Evolutionary conservation across 2,113 vertebrate genomes (phyloP).

Genomic region (Pyxicephalus adspersus): DNA sequence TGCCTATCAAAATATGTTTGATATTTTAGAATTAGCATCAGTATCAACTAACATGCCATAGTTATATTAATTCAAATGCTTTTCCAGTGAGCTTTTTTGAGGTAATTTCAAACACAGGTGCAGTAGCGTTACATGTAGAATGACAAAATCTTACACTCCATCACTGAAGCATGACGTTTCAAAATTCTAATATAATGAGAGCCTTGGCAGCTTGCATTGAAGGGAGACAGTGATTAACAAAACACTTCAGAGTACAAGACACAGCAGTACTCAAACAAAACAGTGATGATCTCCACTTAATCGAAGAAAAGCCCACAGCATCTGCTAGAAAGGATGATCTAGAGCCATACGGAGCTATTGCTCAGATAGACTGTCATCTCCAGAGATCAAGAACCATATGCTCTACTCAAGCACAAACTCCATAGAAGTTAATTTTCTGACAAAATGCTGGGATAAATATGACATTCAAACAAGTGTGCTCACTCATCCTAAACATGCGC

Average conservation of each 20-base stretch:
- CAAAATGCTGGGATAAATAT: constrained; percentile 99
- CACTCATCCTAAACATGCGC: constrained; percentile 96
- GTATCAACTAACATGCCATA: not conserved
- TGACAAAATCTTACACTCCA: constrained; percentile 75
- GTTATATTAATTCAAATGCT: not conserved
- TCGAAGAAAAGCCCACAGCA: constrained; percentile 99
- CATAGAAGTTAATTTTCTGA: constrained; percentile 99
- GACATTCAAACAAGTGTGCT: constrained; percentile 99
- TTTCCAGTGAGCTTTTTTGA: not conserved
- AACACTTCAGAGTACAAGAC: constrained; percentile 99
- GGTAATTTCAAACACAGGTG: constrained; percentile 3
- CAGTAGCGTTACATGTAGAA: constrained; percentile 14
- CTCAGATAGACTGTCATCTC: constrained; percentile 99
- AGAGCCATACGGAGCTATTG: constrained; percentile 95
- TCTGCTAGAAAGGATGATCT: constrained; percentile 95
- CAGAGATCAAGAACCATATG: constrained; percentile 99
- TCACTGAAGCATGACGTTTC: constrained; percentile 87
- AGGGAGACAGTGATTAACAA: constrained; percentile 99
- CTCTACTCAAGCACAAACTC: constrained; percentile 96
- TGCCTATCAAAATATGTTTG: not conserved
- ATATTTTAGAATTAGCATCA: not conserved
- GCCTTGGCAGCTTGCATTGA: constrained; percentile 98
- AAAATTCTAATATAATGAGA: constrained; percentile 98
- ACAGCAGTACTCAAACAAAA: constrained; percentile 99
- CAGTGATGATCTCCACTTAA: constrained; percentile 99